Base-by-base conservation (phyloP, 53 echinoderm and acorn worm species). In the Zoroaster sp. region DNA sequence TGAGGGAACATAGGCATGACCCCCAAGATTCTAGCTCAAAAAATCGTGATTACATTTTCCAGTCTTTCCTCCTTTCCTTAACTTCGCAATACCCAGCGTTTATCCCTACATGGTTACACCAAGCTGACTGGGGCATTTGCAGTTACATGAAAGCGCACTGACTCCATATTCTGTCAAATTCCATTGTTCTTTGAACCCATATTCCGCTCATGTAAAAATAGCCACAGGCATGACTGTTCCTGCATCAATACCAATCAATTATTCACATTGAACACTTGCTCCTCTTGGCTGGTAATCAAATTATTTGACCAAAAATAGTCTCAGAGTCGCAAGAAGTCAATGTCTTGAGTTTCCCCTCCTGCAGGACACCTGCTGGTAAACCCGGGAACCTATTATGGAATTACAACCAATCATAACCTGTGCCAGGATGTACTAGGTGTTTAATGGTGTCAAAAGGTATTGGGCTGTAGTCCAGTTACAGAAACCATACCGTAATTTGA, bases 381-480 rank as follows among this genome's bases (percentile, higher is more conserved):
- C 52, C 45, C 70, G 47, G 85, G 49, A 70, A 70, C 70, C 85
- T 43, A 71, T 70, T 70, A 85, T 71, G 85, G 70, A 85, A 85
- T 85, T 85, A 85, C 52, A 35, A 45, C 18, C 36, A 49, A 70
- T 49, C 85, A 70, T 3, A 36, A 17, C 49, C 85, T 47, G 85
- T 71, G 85, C 34, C 32, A 71, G 70, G 85, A 70, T 40, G 70
- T 85, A 69, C 12, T n/a, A 13, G 70, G 70, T 70, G 70, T 45
- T 71, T 8, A 15, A 70, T 49, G 71, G 85, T 85, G 85, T 85
- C 85, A 85, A 35, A 78, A 33, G 71, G 44, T 35, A 18, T 71
- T 46, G 20, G 35, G 25, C 14, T 15, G 35, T 71, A 70, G 67
- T 71, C 37, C 5, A 20, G 35, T 85, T 71, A 85, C 70, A 70